Evolutionary conservation across 2,797 vertebrate genomes (phyloP), one percentile per base, ranked within the genome.

Genomic region (Spheniscus humboldti): DNA sequence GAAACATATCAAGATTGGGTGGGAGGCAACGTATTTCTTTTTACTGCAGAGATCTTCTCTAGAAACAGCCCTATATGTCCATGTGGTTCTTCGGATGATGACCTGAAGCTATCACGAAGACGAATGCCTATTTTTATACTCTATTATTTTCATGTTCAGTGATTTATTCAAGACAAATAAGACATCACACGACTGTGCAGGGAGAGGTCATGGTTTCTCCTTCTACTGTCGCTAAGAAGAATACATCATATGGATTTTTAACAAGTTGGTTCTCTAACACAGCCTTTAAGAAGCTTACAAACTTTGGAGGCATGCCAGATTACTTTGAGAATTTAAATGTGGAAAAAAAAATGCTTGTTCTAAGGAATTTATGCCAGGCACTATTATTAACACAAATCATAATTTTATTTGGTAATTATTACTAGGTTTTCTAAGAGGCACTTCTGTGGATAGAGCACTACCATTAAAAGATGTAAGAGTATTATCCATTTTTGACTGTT

Each of bases 341-440:
- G 30, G 12, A 3, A 9, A 89, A 53, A 53, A 94, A 93, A 67
- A 4, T 0, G 18, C 27, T 86, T 77, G 19, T 82, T 80, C 91
- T 68, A 83, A 92, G 48, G 64, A 92, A 91, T 72, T 27, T 77
- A 93, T 91, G 45, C 30, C 75, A 93, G 57, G 39, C 68, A 69
- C 28, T 88, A 60, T 50, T 55, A 73, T 67, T 73, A 94, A 87
- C 31, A 68, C 30, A 92, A 91, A 80, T 45, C 0, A 5, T 50
- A 35, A 13, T 64, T 89, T 90, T 90, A 76, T 88, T 96, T 68
- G 15, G 52, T 74, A 76, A 89, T 77, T 93, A 63, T 88, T 85
- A 96, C 35, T 85, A 48, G 45, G 63, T 89, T 85, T 94, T 84
- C 47, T 60, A 78, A 59, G 81, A 96, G 93, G 94, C 93, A 97